Evolutionary conservation across 2,113 vertebrate genomes (phyloP), one percentile per base, ranked within the genome.

Genomic region (Oryzias celebensis): DNA sequence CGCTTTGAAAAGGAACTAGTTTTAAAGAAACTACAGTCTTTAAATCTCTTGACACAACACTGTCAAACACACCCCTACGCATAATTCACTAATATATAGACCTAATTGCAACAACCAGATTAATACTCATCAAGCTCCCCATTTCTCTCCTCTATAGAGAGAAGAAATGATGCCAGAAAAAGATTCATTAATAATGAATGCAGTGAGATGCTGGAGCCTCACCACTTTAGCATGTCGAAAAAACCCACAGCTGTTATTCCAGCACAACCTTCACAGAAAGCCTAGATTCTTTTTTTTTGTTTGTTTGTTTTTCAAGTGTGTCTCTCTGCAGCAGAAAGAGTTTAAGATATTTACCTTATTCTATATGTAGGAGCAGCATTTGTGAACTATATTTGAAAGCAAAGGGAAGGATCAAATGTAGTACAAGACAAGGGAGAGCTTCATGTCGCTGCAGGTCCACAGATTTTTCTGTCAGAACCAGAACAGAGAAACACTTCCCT

Each of bases 111-210:
- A 69, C 16, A 17, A 50, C 23, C 53, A 75, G 65, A 87, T 82
- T 77, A 62, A 77, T 80, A 67, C 64, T 50, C 12, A 53, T 67
- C 64, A 20, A 20, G 5, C 26, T 62, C 49, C 60, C 63, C 63
- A 71, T 73, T 70, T 63, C 60, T 85, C 81, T 83, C 73, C 71
- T 75, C 57, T 66, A 45, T 68, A 78, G 74, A 77, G 70, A 71
- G 53, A 66, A 43, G 53, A 77, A 66, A 83, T 78, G 78, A 71
- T 82, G 77, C 81, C 81, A 81, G 80, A 86, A 88, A 86, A 82
- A 72, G 68, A 83, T 49, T 83, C 75, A 87, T 90, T 82, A 91
- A 88, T 90, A 87, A 91, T 90, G 78, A 86, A 91, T 90, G 82
- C 84, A 87, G 73, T 3, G 53, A 58, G 65, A 79, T 75, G 78